phyloP scores from a whole-genome alignment of 35 echinoderm and acorn worm species.

The Stichopus chloronotus region DNA sequence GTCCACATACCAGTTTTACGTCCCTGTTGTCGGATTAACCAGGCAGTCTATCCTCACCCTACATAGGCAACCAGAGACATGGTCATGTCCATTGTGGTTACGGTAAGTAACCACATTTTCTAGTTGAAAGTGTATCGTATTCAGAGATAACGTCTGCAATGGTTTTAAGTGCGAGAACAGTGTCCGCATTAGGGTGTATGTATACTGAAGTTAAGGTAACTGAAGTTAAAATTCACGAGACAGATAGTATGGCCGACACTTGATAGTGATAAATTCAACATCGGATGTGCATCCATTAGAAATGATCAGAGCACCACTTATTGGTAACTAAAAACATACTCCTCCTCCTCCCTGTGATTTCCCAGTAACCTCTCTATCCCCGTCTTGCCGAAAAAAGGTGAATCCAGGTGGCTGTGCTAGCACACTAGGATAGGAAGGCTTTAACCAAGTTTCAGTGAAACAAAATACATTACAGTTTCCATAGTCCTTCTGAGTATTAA shows the following conservation, averaged over 20 bases:
- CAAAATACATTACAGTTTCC: constrained; percentile 38
- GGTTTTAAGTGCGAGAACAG: not conserved
- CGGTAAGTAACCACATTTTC: too few species aligned
- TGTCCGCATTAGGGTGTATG: constrained; percentile 19
- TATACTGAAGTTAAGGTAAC: constrained; percentile 46
- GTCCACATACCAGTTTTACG: too few species aligned
- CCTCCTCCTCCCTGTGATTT: constrained; percentile 34
- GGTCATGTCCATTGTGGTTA: too few species aligned
- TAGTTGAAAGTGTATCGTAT: not conserved
- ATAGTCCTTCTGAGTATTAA: constrained; percentile 50
- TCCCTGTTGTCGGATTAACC: too few species aligned
- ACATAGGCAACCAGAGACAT: too few species aligned
- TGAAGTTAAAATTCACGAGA: constrained; percentile 55
- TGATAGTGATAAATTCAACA: constrained; percentile 53
- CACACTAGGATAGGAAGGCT: not conserved
- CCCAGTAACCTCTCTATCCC: not conserved
- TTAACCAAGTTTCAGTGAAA: constrained; percentile 55
- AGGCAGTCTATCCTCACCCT: too few species aligned
- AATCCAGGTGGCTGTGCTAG: constrained; percentile 21
- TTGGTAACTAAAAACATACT: constrained; percentile 39
- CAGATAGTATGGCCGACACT: constrained; percentile 63
- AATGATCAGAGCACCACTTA: constrained; percentile 24
- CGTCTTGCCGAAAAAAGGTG: constrained; percentile 45
- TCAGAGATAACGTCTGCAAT: constrained; percentile 36
- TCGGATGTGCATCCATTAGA: constrained; percentile 16